These are phyloP conservation scores for Drosophila pallidifrons DNA, from an alignment of 1,140 invertebrate genomes.

Conservation along the genomic window DNA sequence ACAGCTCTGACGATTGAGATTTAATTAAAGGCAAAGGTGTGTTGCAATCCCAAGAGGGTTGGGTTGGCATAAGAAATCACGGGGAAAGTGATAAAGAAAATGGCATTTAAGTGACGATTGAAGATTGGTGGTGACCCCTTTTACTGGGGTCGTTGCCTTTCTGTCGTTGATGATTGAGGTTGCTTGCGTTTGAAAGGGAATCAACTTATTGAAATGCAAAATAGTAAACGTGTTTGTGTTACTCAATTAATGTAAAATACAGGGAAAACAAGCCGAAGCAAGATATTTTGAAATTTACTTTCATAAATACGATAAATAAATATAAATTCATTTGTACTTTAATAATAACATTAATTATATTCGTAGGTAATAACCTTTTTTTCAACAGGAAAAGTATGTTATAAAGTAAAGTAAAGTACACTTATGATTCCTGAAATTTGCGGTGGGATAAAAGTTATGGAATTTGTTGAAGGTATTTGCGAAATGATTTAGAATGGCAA, in stretches of 20 bases:
- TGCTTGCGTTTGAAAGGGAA: not conserved
- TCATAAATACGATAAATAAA: not conserved
- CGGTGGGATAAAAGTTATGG: too few relatives aligned
- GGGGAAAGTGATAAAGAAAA: slow-evolving; percentile 27
- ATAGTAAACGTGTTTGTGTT: not conserved
- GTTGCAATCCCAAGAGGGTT: not conserved
- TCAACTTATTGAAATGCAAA: not conserved
- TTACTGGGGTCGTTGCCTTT: slow-evolving; percentile 27
- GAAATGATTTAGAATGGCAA: too few relatives aligned
- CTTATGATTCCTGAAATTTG: too few relatives aligned
- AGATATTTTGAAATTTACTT: too few relatives aligned
- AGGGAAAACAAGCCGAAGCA: too few relatives aligned
- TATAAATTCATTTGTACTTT: not conserved
- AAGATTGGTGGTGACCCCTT: slow-evolving; percentile 18
- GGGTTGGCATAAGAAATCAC: slow-evolving; percentile 22
- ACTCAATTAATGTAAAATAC: not conserved
- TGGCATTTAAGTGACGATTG: slow-evolving; percentile 21
- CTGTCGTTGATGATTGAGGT: not conserved
- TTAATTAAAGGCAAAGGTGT: slow-evolving; percentile 70
- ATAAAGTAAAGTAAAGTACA: too few relatives aligned
- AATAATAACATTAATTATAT: not conserved
- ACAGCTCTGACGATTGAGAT: slow-evolving; percentile 40
- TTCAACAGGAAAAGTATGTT: too few relatives aligned
- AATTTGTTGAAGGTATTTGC: too few relatives aligned
- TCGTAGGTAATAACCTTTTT: too few relatives aligned